Evolutionary conservation across 2,113 vertebrate genomes (phyloP).

Genomic region (Urocitellus parryii): DNA sequence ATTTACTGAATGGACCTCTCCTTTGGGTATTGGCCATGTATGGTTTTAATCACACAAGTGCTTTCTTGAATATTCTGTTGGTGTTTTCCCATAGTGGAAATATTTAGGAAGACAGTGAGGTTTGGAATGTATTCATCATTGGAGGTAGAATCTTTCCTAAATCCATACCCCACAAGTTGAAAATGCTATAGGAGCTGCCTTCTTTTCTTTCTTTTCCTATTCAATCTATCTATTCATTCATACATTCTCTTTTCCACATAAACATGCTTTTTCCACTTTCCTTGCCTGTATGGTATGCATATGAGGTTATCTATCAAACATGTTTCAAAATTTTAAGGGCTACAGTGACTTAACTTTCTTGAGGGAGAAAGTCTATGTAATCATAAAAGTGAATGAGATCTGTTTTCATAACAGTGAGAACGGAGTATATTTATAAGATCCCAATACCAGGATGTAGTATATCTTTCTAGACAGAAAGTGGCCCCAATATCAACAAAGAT

Average conservation of each 20-base stretch:
- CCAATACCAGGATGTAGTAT: background rate
- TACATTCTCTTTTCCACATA: background rate
- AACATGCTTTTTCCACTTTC: background rate
- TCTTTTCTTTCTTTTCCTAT: slow-evolving; percentile 5
- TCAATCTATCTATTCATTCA: background rate
- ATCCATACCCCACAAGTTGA: background rate
- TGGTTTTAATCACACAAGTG: background rate
- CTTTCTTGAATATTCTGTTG: background rate
- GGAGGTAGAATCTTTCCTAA: background rate
- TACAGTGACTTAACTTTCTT: background rate
- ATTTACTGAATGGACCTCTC: background rate
- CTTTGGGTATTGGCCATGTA: background rate
- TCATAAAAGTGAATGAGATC: background rate
- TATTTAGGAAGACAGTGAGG: background rate
- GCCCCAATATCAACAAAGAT: background rate
- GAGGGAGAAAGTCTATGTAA: background rate
- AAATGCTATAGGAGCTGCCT: slow-evolving; percentile 6
- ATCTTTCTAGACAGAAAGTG: background rate
- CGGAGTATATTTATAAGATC: background rate
- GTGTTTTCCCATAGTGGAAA: background rate
- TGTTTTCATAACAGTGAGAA: background rate
- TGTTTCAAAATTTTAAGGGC: background rate
- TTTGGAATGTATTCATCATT: background rate
- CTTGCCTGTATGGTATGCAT: background rate
- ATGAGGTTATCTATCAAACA: background rate